Conservation (phyloP, 2,797 vertebrate genomes). For the Arrhamphus sclerolepis region DNA sequence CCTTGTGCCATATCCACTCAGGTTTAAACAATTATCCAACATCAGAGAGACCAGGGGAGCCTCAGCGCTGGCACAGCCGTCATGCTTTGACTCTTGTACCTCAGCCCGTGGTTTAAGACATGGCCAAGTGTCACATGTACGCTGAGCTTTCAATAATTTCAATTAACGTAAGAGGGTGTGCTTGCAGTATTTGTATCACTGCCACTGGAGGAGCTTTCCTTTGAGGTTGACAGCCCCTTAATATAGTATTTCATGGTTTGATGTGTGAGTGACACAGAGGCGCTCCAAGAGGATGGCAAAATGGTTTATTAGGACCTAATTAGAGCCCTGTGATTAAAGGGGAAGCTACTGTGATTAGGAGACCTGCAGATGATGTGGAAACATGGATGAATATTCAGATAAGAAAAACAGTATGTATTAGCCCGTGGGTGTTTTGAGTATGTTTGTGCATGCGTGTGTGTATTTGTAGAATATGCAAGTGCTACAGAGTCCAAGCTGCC, state of each 20-base stretch:
- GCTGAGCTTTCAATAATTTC: slow-evolving; percentile 79
- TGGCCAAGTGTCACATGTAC: slow-evolving; percentile 75
- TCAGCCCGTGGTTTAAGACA: slow-evolving; percentile 65
- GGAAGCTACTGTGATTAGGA: slow-evolving; percentile 86
- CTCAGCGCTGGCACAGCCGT: slow-evolving; percentile 68
- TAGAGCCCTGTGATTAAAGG: slow-evolving; percentile 84
- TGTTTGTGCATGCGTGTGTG: slow-evolving; percentile 27
- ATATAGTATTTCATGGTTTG: slow-evolving; percentile 81
- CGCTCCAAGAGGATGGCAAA: slow-evolving; percentile 78
- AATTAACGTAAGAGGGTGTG: slow-evolving; percentile 79
- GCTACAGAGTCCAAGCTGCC: slow-evolving; percentile 38
- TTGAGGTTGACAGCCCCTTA: slow-evolving; percentile 80
- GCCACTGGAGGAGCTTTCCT: slow-evolving; percentile 72
- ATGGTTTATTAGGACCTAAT: slow-evolving; percentile 85
- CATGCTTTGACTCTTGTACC: slow-evolving; percentile 59
- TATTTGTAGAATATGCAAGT: slow-evolving; percentile 46
- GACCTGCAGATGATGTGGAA: slow-evolving; percentile 80
- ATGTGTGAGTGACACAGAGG: slow-evolving; percentile 82
- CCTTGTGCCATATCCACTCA: slow-evolving; percentile 79
- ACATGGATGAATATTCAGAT: slow-evolving; percentile 83
- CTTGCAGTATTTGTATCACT: slow-evolving; percentile 74
- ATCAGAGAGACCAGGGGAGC: slow-evolving; percentile 75
- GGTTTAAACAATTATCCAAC: slow-evolving; percentile 84
- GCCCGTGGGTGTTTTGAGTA: slow-evolving; percentile 39
- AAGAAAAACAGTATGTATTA: slow-evolving; percentile 59